These are phyloP conservation scores for Phenganax subtilis DNA, from an alignment of 92 coral and sea anemone genomes.

Conservation along the genomic window DNA sequence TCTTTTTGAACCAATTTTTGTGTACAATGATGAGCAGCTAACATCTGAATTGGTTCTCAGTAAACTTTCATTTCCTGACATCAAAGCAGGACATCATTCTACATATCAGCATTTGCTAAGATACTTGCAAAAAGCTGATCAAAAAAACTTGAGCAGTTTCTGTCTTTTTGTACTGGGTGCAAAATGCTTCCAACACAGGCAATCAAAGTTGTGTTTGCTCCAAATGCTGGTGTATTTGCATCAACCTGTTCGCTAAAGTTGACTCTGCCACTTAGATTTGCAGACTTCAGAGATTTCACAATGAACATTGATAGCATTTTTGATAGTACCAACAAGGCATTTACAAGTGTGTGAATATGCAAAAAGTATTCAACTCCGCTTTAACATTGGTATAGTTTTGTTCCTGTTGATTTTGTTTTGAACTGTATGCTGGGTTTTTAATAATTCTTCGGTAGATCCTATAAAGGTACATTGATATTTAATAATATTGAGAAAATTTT, in stretches of 20 bases:
- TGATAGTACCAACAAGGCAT: neutral
- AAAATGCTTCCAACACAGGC: neutral
- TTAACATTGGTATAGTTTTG: neutral
- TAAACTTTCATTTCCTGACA: no score
- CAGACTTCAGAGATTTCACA: neutral
- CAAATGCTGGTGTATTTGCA: constrained; percentile 1
- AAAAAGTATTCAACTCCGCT: no score
- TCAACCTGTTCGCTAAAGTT: neutral
- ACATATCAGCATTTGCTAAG: constrained; percentile 1
- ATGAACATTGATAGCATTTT: neutral
- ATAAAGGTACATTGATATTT: no score
- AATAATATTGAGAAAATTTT: no score
- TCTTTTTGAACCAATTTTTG: no score
- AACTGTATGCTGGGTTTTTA: neutral
- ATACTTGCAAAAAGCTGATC: neutral
- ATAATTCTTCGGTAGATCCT: no score
- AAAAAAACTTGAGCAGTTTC: constrained; percentile 6
- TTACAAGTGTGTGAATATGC: constrained; percentile 1
- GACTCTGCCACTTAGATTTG: neutral
- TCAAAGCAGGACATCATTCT: no score
- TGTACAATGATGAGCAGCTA: no score
- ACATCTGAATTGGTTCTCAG: no score
- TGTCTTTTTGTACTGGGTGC: constrained; percentile 5
- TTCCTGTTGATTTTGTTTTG: neutral
- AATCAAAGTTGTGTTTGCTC: constrained; percentile 9